Conservation (phyloP, 2,113 vertebrate genomes). For the Pterophyllum scalare region DNA sequence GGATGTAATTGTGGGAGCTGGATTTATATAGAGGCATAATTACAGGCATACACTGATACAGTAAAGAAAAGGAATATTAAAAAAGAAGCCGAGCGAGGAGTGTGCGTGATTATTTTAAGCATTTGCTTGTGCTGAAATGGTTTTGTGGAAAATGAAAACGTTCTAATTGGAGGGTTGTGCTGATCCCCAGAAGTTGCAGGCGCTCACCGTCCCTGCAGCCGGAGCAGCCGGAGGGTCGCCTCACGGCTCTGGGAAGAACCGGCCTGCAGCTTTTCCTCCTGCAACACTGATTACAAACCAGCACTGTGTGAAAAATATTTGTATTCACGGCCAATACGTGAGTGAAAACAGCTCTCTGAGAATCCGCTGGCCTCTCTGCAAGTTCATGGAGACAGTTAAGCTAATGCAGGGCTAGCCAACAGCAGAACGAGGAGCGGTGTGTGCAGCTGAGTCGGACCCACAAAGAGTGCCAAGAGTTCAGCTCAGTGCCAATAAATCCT, state of each 20-base stretch:
- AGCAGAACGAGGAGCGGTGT: not conserved
- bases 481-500: not conserved
- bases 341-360: slow-evolving; percentile 1
- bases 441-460: slow-evolving; percentile 1
- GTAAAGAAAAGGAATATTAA: slow-evolving; percentile 52
- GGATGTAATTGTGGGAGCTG: slow-evolving; percentile 78
- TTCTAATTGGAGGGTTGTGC: slow-evolving; percentile 69
- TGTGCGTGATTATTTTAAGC: slow-evolving; percentile 65
- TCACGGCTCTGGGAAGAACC: not conserved
- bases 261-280: not conserved
- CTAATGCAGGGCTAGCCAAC: slow-evolving; percentile 4
- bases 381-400: slow-evolving; percentile 13
- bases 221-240: not conserved
- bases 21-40: slow-evolving; percentile 77
- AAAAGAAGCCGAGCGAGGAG: slow-evolving; percentile 23
- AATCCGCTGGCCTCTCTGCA: slow-evolving; percentile 1
- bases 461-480: not conserved
- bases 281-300: not conserved
- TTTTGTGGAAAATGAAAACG: slow-evolving; percentile 70
- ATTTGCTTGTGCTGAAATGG: slow-evolving; percentile 59
- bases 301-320: not conserved
- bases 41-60: slow-evolving; percentile 68
- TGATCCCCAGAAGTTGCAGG: slow-evolving; percentile 42
- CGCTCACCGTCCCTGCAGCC: not conserved
- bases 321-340: not conserved